Evolutionary conservation across 2,888 invertebrate genomes (phyloP).

Genomic region (Antitype chi): DNA sequence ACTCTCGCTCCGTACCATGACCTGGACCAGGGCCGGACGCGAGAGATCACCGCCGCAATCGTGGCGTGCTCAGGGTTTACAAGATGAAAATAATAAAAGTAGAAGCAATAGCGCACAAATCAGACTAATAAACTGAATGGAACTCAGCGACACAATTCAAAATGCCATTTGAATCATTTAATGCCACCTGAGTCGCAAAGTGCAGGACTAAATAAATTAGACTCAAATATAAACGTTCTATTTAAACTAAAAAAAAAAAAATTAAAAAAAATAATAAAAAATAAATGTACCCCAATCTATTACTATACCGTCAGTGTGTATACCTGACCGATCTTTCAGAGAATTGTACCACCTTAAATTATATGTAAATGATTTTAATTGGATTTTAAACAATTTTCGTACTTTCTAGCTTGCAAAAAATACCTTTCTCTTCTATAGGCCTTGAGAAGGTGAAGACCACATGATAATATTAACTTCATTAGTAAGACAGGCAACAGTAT

Average conservation of each 20-base stretch:
- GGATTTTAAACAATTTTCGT: background rate
- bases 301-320: too few species aligned
- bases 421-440: background rate
- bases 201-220: constrained; percentile 20
- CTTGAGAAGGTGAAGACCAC: background rate
- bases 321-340: background rate
- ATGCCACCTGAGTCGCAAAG: constrained; percentile 5
- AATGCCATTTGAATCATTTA: constrained; percentile 26
- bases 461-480: background rate
- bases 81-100: background rate
- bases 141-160: background rate
- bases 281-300: background rate
- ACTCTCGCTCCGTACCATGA: too few species aligned
- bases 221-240: too few species aligned
- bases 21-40: too few species aligned
- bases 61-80: too few species aligned
- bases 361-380: background rate
- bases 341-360: background rate
- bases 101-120: background rate
- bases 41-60: too few species aligned
- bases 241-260: too few species aligned
- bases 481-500: background rate
- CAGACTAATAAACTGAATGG: background rate
- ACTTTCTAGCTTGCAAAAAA: background rate
- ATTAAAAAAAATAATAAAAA: too few species aligned